Percentiles rank a stretch among this genome's conserved stretches.
Evolutionary conservation across 1,140 invertebrate genomes (phyloP).

Genomic region (Alviniconcha marisindica): DNA sequence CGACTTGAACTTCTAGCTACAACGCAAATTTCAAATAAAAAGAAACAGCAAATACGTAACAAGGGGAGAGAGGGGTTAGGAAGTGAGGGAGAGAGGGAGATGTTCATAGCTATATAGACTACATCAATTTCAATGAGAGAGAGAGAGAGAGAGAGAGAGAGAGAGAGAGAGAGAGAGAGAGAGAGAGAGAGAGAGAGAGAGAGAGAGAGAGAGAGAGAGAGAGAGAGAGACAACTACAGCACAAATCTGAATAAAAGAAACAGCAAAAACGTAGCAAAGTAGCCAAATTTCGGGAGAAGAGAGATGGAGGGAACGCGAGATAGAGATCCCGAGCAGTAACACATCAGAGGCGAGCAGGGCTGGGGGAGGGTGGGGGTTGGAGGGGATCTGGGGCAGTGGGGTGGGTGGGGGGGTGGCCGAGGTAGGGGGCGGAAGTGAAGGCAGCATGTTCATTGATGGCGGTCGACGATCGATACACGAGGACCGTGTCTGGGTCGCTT

Average conservation of each 20-base stretch:
- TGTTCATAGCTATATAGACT: not conserved
- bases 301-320: too few relatives aligned
- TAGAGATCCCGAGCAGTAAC: too few relatives aligned
- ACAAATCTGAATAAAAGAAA: not conserved
- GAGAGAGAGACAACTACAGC: not conserved
- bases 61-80: not conserved
- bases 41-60: not conserved
- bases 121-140: not conserved
- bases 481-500: not conserved
- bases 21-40: too few relatives aligned
- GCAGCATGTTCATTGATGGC: too few relatives aligned
- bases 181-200: not conserved
- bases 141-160: not conserved
- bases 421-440: not conserved
- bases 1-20: too few relatives aligned
- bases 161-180: not conserved
- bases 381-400: not conserved
- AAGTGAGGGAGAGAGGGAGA: not conserved
- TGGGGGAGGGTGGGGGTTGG: too few relatives aligned
- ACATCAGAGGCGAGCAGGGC: too few relatives aligned
- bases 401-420: not conserved
- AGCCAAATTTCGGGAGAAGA: too few relatives aligned
- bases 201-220: constrained; percentile 8
- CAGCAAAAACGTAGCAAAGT: not conserved
- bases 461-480: not conserved